phyloP scores from a whole-genome alignment of 2,113 vertebrate species.

The Jaculus jaculus region DNA sequence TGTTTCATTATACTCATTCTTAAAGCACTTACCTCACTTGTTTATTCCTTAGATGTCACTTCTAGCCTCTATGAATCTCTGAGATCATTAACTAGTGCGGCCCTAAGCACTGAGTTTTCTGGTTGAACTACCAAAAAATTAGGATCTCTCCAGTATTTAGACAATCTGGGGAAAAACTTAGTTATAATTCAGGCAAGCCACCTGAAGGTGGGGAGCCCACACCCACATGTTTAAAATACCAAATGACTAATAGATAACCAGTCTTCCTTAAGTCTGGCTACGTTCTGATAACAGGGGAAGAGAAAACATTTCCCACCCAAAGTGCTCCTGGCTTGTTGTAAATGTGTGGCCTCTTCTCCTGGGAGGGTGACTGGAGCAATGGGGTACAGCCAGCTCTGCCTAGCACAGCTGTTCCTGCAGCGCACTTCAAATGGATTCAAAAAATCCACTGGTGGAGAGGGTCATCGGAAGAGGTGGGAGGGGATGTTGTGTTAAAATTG shows the following conservation, averaged over 20 bases:
- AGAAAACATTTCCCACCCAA: constrained; percentile 53
- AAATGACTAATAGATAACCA: constrained; percentile 74
- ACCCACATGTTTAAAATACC: constrained; percentile 60
- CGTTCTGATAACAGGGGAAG: constrained; percentile 63
- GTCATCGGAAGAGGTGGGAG: background rate
- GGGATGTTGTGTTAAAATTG: background rate
- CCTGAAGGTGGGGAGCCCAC: constrained; percentile 57
- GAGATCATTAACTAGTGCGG: constrained; percentile 5
- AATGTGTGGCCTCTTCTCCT: constrained; percentile 47
- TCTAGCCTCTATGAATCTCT: constrained; percentile 6
- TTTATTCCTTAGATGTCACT: constrained; percentile 2
- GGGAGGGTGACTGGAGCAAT: constrained; percentile 24
- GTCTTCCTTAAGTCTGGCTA: constrained; percentile 65
- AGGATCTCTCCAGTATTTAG: constrained; percentile 12
- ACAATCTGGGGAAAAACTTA: constrained; percentile 3
- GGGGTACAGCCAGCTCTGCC: constrained; percentile 24
- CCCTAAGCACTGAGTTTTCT: background rate
- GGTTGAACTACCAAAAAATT: constrained; percentile 37
- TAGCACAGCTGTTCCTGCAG: background rate
- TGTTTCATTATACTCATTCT: background rate
- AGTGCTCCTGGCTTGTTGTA: constrained; percentile 45
- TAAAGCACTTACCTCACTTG: background rate
- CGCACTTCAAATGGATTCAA: background rate
- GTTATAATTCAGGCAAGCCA: constrained; percentile 53
- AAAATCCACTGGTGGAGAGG: background rate